Conservation (phyloP, 2,888 invertebrate species). For the Liopterus haemorrhoidalis region DNA sequence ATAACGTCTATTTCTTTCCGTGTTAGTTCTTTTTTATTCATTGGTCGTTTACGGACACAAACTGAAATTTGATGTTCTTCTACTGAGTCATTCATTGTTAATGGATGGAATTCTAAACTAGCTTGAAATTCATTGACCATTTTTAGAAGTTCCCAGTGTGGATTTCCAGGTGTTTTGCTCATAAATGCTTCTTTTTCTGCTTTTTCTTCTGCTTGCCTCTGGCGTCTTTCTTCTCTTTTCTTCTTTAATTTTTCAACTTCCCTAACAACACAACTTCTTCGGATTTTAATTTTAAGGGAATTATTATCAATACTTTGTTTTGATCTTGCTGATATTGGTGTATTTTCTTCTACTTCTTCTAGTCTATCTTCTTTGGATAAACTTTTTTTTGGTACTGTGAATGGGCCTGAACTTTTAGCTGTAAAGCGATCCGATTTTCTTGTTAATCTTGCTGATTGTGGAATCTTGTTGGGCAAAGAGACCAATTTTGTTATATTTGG, state of each 20-base stretch:
- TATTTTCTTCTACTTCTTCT: conserved; percentile 22
- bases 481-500: too few relatives aligned
- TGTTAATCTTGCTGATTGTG: too few relatives aligned
- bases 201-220: conserved; percentile 77
- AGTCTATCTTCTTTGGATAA: conserved; percentile 30
- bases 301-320: conserved; percentile 3
- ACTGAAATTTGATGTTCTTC: conserved; percentile 93
- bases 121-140: too few relatives aligned
- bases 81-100: conserved; percentile 72
- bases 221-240: conserved; percentile 83
- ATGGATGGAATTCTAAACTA: too few relatives aligned
- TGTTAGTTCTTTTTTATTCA: conserved; percentile 77
- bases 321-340: conserved; percentile 9
- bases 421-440: too few relatives aligned
- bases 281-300: conserved; percentile 38
- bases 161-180: conserved; percentile 84
- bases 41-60: conserved; percentile 86
- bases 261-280: conserved; percentile 77
- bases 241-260: conserved; percentile 89
- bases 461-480: too few relatives aligned
- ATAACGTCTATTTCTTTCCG: conserved; percentile 89
- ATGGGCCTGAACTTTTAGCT: too few relatives aligned
- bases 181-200: conserved; percentile 82
- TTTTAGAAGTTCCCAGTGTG: too few relatives aligned
- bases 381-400: not conserved